Conservation (phyloP, 1,140 invertebrate genomes). For the Listronotus bonariensis region DNA sequence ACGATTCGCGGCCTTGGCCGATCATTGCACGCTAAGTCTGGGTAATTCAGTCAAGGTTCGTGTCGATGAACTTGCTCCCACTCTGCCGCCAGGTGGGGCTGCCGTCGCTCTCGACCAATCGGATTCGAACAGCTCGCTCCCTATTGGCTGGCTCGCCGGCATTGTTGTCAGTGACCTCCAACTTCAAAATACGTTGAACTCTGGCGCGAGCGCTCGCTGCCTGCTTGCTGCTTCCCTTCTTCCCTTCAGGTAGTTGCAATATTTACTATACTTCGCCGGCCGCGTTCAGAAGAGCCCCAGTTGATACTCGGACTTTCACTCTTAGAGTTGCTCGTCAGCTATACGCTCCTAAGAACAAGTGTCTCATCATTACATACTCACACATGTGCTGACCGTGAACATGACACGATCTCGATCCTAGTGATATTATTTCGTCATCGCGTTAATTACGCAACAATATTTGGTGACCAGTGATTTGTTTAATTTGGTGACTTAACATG, state of each 20-base stretch:
- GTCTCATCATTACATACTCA: slow-evolving; percentile 14
- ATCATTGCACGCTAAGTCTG: slow-evolving; percentile 59
- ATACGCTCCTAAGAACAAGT: slow-evolving; percentile 28
- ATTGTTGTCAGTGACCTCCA: slow-evolving; percentile 66
- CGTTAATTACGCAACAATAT: background rate
- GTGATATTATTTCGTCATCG: slow-evolving; percentile 2
- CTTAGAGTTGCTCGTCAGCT: slow-evolving; percentile 38
- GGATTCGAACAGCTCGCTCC: slow-evolving; percentile 41
- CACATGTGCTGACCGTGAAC: slow-evolving; percentile 24
- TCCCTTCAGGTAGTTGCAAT: slow-evolving; percentile 56
- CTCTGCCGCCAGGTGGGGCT: slow-evolving; percentile 47
- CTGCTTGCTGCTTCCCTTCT: slow-evolving; percentile 40
- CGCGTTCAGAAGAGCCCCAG: slow-evolving; percentile 46
- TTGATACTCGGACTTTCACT: slow-evolving; percentile 56
- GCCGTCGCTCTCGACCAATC: slow-evolving; percentile 48
- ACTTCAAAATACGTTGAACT: slow-evolving; percentile 67
- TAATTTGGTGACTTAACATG: slow-evolving; percentile 39
- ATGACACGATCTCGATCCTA: slow-evolving; percentile 18
- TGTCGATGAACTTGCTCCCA: slow-evolving; percentile 64
- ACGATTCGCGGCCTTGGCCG: slow-evolving; percentile 61
- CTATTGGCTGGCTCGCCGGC: slow-evolving; percentile 45
- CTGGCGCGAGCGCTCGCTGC: slow-evolving; percentile 51
- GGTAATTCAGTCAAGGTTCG: slow-evolving; percentile 74
- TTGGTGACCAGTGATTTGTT: slow-evolving; percentile 15
- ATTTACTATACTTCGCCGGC: slow-evolving; percentile 53